These are phyloP conservation scores for Chelon auratus DNA, from an alignment of 2,797 vertebrate genomes.

Conservation along the genomic window DNA sequence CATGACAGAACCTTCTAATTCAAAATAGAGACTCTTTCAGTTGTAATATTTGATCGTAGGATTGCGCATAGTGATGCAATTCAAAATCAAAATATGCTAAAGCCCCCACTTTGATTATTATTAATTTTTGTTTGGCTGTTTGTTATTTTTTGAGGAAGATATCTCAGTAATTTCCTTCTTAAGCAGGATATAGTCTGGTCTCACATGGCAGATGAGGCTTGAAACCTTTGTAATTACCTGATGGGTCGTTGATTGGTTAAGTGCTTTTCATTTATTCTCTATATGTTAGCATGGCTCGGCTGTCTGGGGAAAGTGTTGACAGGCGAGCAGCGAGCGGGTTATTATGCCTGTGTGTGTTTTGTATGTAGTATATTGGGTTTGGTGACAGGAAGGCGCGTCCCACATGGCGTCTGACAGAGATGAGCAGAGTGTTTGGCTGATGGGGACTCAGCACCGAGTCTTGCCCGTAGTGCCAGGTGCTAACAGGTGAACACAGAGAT, in stretches of 20 bases:
- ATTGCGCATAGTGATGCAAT: too few relatives aligned
- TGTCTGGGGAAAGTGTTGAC: slow-evolving; percentile 66
- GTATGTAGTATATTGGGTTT: slow-evolving; percentile 70
- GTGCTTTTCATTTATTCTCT: slow-evolving; percentile 76
- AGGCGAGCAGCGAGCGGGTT: slow-evolving; percentile 58
- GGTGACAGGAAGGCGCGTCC: slow-evolving; percentile 77
- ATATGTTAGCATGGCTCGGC: slow-evolving; percentile 69
- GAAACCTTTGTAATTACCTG: slow-evolving; percentile 71
- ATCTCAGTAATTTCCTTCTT: slow-evolving; percentile 20
- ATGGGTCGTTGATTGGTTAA: slow-evolving; percentile 77
- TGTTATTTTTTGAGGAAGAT: not conserved
- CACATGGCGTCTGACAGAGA: slow-evolving; percentile 78
- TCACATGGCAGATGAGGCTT: slow-evolving; percentile 49
- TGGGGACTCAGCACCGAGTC: slow-evolving; percentile 50
- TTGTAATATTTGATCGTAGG: too few relatives aligned
- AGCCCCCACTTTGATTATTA: too few relatives aligned
- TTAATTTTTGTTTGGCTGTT: too few relatives aligned
- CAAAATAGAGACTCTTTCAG: too few relatives aligned
- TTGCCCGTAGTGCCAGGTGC: slow-evolving; percentile 65
- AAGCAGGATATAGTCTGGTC: slow-evolving; percentile 11
- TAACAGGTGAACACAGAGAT: slow-evolving; percentile 83
- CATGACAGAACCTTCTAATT: too few relatives aligned
- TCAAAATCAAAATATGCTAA: too few relatives aligned
- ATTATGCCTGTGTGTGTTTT: slow-evolving; percentile 71
- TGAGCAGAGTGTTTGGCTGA: slow-evolving; percentile 61